A percentile compares a stretch with the other conserved stretches of the same genome.
These are phyloP conservation scores for Magallana gigas DNA, from an alignment of 1,140 invertebrate species.

Conservation along the genomic window DNA sequence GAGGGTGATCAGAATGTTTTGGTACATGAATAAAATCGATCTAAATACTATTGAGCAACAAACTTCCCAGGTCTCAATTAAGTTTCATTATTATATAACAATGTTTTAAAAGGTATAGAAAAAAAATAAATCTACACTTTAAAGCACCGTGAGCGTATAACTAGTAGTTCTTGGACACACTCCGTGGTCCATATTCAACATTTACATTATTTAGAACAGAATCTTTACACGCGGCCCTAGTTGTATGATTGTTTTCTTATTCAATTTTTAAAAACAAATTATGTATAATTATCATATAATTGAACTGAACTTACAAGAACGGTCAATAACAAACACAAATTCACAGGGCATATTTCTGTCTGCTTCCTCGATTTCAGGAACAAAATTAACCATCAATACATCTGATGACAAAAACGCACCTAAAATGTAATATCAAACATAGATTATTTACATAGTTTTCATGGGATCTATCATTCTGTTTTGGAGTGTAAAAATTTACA, in stretches of 20 bases:
- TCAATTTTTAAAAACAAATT: too few relatives aligned
- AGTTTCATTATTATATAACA: not conserved
- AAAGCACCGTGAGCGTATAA: too few relatives aligned
- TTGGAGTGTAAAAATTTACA: too few relatives aligned
- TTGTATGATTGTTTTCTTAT: too few relatives aligned
- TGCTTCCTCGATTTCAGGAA: slow-evolving; percentile 33
- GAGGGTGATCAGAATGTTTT: too few relatives aligned
- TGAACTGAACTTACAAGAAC: slow-evolving; percentile 36
- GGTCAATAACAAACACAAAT: slow-evolving; percentile 54
- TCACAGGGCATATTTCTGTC: slow-evolving; percentile 23
- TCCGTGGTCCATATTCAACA: too few relatives aligned
- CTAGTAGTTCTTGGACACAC: too few relatives aligned
- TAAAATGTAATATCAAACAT: not conserved
- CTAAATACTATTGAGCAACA: not conserved
- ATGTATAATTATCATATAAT: too few relatives aligned
- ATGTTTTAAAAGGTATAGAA: not conserved
- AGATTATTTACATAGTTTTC: not conserved
- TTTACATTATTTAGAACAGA: too few relatives aligned
- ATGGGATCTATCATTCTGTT: not conserved
- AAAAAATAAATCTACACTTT: too few relatives aligned
- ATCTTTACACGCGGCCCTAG: too few relatives aligned
- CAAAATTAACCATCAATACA: slow-evolving; percentile 53
- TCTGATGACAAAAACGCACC: slow-evolving; percentile 46
- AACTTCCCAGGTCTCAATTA: not conserved
- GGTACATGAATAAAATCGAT: too few relatives aligned